Percentiles rank a stretch among this genome's conserved stretches.
phyloP scores from a whole-genome alignment of 2,888 invertebrate species.

The Drosophila antonietae region DNA sequence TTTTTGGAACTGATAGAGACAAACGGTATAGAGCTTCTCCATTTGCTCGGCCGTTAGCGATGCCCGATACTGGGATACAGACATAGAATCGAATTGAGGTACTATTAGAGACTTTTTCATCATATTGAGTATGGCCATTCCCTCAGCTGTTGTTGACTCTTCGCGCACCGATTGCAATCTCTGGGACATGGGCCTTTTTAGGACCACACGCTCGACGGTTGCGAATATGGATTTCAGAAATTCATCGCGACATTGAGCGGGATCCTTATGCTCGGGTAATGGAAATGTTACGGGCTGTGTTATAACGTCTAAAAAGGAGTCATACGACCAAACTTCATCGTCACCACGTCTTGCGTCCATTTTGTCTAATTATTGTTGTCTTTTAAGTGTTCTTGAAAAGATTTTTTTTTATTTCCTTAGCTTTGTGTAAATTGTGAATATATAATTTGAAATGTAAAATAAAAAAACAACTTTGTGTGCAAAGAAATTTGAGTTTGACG shows the following conservation, averaged over 20 bases:
- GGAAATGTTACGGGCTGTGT: background rate
- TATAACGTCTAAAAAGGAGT: background rate
- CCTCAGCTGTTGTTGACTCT: slow-evolving; percentile 13
- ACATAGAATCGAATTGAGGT: no score
- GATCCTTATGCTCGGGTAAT: background rate
- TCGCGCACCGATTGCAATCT: fast-evolving
- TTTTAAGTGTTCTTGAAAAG: background rate
- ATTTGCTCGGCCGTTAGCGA: slow-evolving; percentile 13
- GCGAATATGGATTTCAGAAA: slow-evolving; percentile 25
- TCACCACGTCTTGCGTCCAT: background rate
- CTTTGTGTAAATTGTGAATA: background rate
- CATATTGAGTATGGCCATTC: slow-evolving; percentile 26
- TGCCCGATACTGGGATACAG: background rate
- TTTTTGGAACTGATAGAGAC: slow-evolving; percentile 32
- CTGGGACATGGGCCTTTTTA: fast-evolving
- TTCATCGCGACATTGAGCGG: slow-evolving; percentile 33
- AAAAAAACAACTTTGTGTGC: background rate
- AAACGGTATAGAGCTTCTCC: background rate
- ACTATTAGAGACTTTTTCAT: background rate
- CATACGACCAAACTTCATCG: background rate
- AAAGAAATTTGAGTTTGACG: background rate
- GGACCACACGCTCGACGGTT: background rate
- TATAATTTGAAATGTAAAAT: background rate
- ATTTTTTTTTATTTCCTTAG: background rate
- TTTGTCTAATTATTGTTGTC: background rate